These are phyloP conservation scores for Tautogolabrus adspersus DNA, from an alignment of 2,113 vertebrate species.

Conservation along the genomic window DNA sequence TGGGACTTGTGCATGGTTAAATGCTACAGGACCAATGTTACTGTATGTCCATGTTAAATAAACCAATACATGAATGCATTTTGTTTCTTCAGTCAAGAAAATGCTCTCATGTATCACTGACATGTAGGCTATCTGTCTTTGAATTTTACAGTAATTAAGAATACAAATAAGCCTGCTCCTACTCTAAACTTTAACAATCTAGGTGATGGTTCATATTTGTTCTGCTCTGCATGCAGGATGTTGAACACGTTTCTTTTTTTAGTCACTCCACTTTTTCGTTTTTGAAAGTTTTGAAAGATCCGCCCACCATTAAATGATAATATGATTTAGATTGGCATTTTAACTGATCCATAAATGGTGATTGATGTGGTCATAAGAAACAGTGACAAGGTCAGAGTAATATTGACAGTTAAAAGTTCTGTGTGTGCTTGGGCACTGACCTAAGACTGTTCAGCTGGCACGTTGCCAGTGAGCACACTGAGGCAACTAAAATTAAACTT, in stretches of 20 bases:
- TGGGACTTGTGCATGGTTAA: too few species aligned
- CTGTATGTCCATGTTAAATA: too few species aligned
- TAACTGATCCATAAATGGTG: slow-evolving; percentile 65
- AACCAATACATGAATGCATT: too few species aligned
- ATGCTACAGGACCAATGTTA: too few species aligned
- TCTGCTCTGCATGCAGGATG: background rate
- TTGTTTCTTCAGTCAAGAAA: too few species aligned
- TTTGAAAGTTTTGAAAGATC: slow-evolving; percentile 3
- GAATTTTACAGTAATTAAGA: too few species aligned
- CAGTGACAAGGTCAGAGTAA: slow-evolving; percentile 58
- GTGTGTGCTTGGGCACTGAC: slow-evolving; percentile 47
- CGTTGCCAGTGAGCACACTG: slow-evolving; percentile 13
- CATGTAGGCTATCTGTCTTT: too few species aligned
- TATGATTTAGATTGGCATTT: slow-evolving; percentile 57
- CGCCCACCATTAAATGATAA: slow-evolving; percentile 37
- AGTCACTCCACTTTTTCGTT: background rate
- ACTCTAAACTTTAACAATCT: background rate
- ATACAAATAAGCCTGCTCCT: too few species aligned
- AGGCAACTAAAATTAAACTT: slow-evolving; percentile 15
- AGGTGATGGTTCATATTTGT: background rate
- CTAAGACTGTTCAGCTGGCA: slow-evolving; percentile 39
- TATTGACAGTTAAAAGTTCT: slow-evolving; percentile 58
- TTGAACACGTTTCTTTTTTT: background rate
- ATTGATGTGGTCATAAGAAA: slow-evolving; percentile 55
- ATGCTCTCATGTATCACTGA: too few species aligned